Evolutionary conservation across 2,113 vertebrate genomes (phyloP).

Genomic region (Isichthys henryi): DNA sequence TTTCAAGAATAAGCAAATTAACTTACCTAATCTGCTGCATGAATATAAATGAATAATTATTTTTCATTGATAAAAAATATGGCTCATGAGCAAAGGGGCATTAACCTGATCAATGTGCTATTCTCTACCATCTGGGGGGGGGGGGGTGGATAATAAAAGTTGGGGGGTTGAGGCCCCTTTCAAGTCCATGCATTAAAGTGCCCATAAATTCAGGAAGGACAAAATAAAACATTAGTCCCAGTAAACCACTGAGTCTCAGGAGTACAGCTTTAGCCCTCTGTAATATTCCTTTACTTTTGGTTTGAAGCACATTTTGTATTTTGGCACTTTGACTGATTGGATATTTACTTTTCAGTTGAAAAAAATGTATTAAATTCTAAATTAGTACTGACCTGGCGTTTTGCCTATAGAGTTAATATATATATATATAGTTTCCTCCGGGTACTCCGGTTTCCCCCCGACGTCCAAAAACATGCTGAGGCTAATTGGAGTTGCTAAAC

Average conservation of each 20-base stretch:
- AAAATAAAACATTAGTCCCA: background rate
- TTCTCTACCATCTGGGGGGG: background rate
- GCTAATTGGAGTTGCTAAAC: no score
- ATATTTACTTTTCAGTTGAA: background rate
- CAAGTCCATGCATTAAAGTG: no score
- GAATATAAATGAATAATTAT: background rate
- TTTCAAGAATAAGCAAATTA: background rate
- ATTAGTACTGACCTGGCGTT: background rate
- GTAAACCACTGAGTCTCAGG: background rate
- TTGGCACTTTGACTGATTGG: background rate
- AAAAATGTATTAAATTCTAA: background rate
- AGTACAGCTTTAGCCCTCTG: background rate
- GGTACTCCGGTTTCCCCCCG: no score
- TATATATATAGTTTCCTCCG: no score
- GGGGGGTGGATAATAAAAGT: background rate
- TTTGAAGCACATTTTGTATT: background rate
- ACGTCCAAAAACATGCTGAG: no score
- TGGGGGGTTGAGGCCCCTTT: background rate
- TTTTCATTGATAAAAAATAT: background rate
- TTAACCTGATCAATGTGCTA: background rate
- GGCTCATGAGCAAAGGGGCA: background rate
- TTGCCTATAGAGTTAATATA: background rate
- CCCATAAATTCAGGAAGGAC: background rate
- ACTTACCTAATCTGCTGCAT: background rate
- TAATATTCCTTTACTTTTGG: background rate